Evolutionary conservation across 2,113 vertebrate genomes (phyloP), one percentile per base, ranked within the genome.

Genomic region (Dipodomys ordii): DNA sequence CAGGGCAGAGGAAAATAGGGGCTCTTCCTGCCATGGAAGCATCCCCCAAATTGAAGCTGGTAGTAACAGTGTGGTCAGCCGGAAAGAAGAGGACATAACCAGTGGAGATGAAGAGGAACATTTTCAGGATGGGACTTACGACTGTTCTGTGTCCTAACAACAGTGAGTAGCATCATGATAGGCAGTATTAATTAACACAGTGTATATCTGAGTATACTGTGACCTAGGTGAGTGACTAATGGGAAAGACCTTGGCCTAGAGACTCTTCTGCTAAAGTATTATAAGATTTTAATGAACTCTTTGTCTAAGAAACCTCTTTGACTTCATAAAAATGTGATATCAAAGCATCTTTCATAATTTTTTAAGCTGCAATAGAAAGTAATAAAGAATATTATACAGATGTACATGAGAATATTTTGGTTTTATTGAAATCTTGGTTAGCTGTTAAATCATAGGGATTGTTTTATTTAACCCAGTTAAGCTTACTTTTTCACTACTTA

Each of bases 81-180:
- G 98, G 49, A 98, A 98, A 4, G 98, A 98, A 49, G 99, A 99
- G 76, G 98, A 98, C 95, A 93, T 94, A 49, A 64, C 96, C 19
- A 95, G 97, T 74, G 88, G 96, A 7, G 97, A 98, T 5, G 98
- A 99, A 65, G 98, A 99, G 53, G 98, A 98, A 89, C 96, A 95
- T 15, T 98, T 98, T 46, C 99, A 99, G 65, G 99, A 99, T 92
- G 99, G 99, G 32, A 97, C 98, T 89, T 99, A 99, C 0, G 99
- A 99, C 98, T 99, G 99, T 97, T 98, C 97, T 81, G 97, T 99
- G 96, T 99, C 99, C 87, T 99, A 98, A 99, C 83, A 35, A 7
- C 32, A 53, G 46, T 67, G 39, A 72, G 39, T 15, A 23, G 49
- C 20, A 1, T 83, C 92, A 30, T 74, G 44, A 62, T 7, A 11